Conservation (phyloP, 2,888 invertebrate species). For the Stictocephala bisonia region DNA sequence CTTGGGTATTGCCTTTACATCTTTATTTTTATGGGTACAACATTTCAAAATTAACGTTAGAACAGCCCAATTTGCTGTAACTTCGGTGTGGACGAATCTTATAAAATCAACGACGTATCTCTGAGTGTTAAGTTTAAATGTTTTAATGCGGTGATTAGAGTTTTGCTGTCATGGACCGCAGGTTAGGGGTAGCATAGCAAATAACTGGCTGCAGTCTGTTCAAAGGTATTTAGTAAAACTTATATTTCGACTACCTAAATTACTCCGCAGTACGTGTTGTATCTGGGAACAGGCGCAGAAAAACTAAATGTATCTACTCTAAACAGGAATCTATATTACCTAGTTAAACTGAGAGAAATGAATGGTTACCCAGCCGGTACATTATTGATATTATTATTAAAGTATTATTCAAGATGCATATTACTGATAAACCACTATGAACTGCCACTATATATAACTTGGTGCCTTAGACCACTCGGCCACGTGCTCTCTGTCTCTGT, state of each 20-base stretch:
- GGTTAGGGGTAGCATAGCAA: slow-evolving; percentile 30
- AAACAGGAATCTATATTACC: not conserved
- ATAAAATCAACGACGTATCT: not conserved
- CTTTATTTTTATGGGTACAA: not conserved
- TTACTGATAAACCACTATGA: too few relatives aligned
- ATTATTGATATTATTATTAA: too few relatives aligned
- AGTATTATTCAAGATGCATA: too few relatives aligned
- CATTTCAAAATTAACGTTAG: not conserved
- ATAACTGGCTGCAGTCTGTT: slow-evolving; percentile 6
- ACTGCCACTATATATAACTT: too few relatives aligned
- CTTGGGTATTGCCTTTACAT: slow-evolving; percentile 14
- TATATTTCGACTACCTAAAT: slow-evolving; percentile 19
- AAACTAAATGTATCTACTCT: slow-evolving; percentile 19
- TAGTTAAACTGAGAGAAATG: not conserved
- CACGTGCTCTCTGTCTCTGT: too few relatives aligned
- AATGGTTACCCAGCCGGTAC: too few relatives aligned
- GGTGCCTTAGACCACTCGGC: too few relatives aligned
- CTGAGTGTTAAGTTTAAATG: not conserved
- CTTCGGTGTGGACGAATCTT: slow-evolving; percentile 15
- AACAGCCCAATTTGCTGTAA: not conserved
- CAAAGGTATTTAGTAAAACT: slow-evolving; percentile 31
- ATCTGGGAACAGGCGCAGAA: slow-evolving; percentile 19
- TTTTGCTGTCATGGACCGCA: slow-evolving; percentile 43
- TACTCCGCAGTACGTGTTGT: slow-evolving; percentile 42
- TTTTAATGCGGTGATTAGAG: slow-evolving; percentile 33